These are phyloP conservation scores for Harpalus rufipes DNA, from an alignment of 2,888 invertebrate species.

Conservation along the genomic window DNA sequence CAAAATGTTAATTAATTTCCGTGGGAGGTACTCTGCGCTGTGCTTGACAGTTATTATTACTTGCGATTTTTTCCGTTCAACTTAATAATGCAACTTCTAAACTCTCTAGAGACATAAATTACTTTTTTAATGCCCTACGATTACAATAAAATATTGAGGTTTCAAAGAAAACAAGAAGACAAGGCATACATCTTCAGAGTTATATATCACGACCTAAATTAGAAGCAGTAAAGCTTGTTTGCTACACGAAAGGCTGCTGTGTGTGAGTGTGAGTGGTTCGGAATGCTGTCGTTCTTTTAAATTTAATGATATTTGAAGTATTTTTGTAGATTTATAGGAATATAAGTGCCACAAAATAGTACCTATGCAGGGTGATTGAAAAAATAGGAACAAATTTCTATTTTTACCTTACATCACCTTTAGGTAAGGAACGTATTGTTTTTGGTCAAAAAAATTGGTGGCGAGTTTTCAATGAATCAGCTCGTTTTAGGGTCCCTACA, in stretches of 20 bases:
- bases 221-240: background rate
- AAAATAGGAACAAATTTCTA: too few species aligned
- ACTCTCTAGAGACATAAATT: slow-evolving; percentile 16
- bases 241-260: background rate
- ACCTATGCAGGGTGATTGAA: too few species aligned
- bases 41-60: slow-evolving; percentile 42
- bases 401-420: too few species aligned
- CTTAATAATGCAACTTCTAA: slow-evolving; percentile 39
- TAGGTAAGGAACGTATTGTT: too few species aligned
- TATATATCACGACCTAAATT: background rate
- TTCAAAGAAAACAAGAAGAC: background rate
- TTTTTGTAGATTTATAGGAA: too few species aligned
- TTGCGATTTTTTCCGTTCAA: slow-evolving; percentile 35
- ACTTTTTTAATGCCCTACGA: slow-evolving; percentile 11
- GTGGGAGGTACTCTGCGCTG: slow-evolving; percentile 33
- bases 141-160: slow-evolving; percentile 25
- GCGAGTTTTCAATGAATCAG: too few species aligned
- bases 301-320: too few species aligned
- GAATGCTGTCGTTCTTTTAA: too few species aligned
- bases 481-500: too few species aligned
- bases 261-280: too few species aligned
- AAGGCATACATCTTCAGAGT: background rate
- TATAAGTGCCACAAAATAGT: too few species aligned
- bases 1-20: slow-evolving; percentile 52
- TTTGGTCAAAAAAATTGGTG: too few species aligned